phyloP scores from a whole-genome alignment of 2,797 vertebrate genomes.

The Chelidonichthys spinosus region DNA sequence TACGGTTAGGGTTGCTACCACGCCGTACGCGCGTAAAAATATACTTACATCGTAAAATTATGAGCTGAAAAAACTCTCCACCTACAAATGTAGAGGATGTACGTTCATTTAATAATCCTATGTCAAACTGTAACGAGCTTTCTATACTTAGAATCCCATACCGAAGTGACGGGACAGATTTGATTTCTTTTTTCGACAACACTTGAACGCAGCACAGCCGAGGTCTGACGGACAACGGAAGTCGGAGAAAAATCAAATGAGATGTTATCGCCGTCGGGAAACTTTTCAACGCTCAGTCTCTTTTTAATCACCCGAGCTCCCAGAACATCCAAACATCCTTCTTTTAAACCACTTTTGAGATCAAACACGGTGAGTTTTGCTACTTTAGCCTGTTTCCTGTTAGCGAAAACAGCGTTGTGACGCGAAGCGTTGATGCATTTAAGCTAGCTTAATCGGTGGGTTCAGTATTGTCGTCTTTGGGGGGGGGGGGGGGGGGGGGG shows the following conservation, averaged over 20 bases:
- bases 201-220: neutral
- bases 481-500: too few relatives aligned
- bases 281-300: neutral
- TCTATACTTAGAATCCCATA: rapidly evolving
- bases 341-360: rapidly evolving
- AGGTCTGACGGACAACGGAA: neutral
- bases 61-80: too few relatives aligned
- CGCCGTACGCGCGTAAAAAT: neutral
- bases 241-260: neutral
- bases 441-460: conserved; percentile 22
- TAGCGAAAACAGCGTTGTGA: neutral
- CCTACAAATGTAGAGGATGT: too few relatives aligned
- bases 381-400: neutral
- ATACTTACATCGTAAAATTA: rapidly evolving
- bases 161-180: rapidly evolving
- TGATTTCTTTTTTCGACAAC: rapidly evolving
- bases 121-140: rapidly evolving
- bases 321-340: too few relatives aligned
- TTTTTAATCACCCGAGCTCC: neutral
- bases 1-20: too few relatives aligned
- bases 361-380: conserved; percentile 28
- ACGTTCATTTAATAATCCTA: rapidly evolving
- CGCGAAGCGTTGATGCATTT: conserved; percentile 14
- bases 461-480: neutral
- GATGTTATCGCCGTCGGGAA: neutral